These are phyloP conservation scores for Taenaris catops DNA, from an alignment of 2,888 invertebrate genomes.

Conservation along the genomic window DNA sequence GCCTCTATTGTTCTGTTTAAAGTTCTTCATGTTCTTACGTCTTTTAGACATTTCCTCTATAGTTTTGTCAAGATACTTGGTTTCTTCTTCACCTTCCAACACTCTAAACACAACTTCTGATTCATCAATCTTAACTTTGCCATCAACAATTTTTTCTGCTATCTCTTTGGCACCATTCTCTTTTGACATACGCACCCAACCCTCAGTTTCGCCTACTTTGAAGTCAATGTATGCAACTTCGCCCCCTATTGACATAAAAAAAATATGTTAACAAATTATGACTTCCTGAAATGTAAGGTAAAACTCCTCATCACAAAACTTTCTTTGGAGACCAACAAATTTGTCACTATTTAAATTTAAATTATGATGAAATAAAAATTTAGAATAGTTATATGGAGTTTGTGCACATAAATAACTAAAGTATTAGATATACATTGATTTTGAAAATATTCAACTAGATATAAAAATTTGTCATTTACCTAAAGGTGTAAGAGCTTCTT, in stretches of 20 bases:
- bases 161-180: conserved; percentile 85
- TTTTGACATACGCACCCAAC: conserved; percentile 84
- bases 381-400: too few relatives aligned
- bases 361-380: too few relatives aligned
- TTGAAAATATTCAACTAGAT: too few relatives aligned
- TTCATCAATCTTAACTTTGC: conserved; percentile 77
- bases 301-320: too few relatives aligned
- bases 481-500: conserved; percentile 82
- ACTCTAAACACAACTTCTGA: conserved; percentile 74
- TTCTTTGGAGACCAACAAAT: too few relatives aligned
- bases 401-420: too few relatives aligned
- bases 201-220: conserved; percentile 85
- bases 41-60: conserved; percentile 80
- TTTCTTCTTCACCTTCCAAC: conserved; percentile 87
- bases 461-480: too few relatives aligned
- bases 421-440: too few relatives aligned
- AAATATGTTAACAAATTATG: too few relatives aligned
- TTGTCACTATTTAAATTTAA: too few relatives aligned
- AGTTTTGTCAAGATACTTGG: conserved; percentile 81
- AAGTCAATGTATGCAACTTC: conserved; percentile 88
- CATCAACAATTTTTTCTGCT: conserved; percentile 81
- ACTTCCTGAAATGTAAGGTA: too few relatives aligned
- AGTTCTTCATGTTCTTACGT: conserved; percentile 67
- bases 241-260: too few relatives aligned
- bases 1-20: conserved; percentile 44